These are phyloP conservation scores for Megastigmus dorsalis DNA, from an alignment of 2,888 invertebrate genomes.

Conservation along the genomic window DNA sequence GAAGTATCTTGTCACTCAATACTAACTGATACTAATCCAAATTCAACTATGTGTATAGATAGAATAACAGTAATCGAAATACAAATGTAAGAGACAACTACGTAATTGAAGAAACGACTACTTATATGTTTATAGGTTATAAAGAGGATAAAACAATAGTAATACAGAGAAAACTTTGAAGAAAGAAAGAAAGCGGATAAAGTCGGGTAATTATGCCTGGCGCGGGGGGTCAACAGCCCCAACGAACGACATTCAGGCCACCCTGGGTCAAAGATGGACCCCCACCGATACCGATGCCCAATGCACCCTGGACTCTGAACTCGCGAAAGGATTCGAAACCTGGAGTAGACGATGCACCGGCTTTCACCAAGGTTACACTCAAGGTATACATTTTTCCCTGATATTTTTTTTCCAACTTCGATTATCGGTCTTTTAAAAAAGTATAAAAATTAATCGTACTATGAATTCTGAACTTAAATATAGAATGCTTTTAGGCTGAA, in stretches of 20 bases:
- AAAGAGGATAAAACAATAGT: no score
- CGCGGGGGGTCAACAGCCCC: conserved; percentile 76
- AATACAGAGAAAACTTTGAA: no score
- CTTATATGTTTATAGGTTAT: no score
- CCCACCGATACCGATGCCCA: conserved; percentile 77
- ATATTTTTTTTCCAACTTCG: not conserved
- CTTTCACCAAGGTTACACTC: conserved; percentile 71
- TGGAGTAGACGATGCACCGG: conserved; percentile 68
- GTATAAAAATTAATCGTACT: no score
- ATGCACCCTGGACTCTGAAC: conserved; percentile 80
- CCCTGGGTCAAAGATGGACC: conserved; percentile 86
- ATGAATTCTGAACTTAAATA: no score
- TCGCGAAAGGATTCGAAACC: conserved; percentile 70
- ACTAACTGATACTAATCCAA: no score
- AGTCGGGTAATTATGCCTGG: conserved; percentile 71
- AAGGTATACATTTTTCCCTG: conserved; percentile 62
- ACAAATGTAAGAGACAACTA: not conserved
- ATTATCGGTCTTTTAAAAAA: no score
- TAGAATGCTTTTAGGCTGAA: no score
- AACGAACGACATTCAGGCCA: conserved; percentile 82
- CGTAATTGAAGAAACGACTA: no score
- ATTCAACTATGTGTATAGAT: not conserved
- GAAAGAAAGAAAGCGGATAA: conserved; percentile 15
- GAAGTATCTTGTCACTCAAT: no score
- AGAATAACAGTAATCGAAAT: not conserved